Base-by-base conservation (phyloP, 2,888 invertebrate species). In the Ophioninae sp. region DNA sequence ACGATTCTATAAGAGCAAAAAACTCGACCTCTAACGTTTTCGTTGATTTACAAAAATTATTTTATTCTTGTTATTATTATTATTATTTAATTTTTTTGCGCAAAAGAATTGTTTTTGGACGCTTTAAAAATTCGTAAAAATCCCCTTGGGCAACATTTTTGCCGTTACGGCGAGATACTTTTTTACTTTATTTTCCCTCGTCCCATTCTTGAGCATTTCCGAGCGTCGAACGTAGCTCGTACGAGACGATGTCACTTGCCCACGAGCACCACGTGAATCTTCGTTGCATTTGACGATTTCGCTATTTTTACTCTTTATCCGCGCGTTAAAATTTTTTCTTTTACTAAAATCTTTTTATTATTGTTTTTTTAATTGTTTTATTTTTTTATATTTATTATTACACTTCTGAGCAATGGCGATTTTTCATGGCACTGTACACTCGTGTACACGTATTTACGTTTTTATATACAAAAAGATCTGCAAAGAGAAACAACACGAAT, bases 91-190 rank as follows among this genome's bases (percentile, higher is more conserved):
- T 30, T 56, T 56, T 56, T 69, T 21, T 17, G 1, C 7, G 41
- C 20, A 20, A 87, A 89, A 86, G 77, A 83, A 86, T 78, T 67
- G 81, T 69, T 74, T 68, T 30, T 86, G 87, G 88, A 44, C 86
- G 84, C 68, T 86, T 82, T 81, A 87, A 87, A 89, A 89, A 87
- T 86, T 86, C 85, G 79, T 83, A 81, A 86, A 86, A 87, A 83
- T 86, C 88, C 85, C 88, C 87, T 91, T 91, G 88, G 91, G 91
- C 91, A 90, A 89, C 90, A 90, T 91, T 83, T 89, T 89, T 87
- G 86, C 86, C 81, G 44, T 37, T 2, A 23, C 30, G 44, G 68
- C 56, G 23, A 65, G 79, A 70, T 76, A 23, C 65, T 13, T 72
- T 56, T 75, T 61, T 67, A 79, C 64, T 82, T 70, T 62, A 67